These are phyloP conservation scores for Chrysotoxum bicinctum DNA, from an alignment of 2,888 invertebrate genomes.

Conservation along the genomic window DNA sequence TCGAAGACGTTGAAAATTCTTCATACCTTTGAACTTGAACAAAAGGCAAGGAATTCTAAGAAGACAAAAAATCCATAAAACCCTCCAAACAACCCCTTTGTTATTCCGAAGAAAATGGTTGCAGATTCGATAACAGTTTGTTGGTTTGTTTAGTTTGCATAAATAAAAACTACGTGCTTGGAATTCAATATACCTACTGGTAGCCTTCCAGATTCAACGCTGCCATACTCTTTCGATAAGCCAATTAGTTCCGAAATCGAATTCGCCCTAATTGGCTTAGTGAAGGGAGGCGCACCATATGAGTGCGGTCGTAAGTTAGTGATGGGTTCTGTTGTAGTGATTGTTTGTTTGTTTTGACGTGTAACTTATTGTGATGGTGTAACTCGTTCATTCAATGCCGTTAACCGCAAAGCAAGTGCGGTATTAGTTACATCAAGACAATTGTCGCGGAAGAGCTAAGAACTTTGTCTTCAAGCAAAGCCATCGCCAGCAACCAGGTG, in stretches of 20 bases:
- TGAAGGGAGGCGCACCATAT: neutral
- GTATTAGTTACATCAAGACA: conserved; percentile 32
- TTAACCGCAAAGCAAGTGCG: conserved; percentile 23
- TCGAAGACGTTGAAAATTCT: neutral
- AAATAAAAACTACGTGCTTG: conserved; percentile 37
- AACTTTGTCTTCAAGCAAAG: conserved; percentile 13
- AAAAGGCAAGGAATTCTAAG: conserved; percentile 22
- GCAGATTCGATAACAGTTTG: conserved; percentile 4
- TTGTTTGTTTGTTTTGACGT: conserved; percentile 25
- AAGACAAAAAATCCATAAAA: neutral
- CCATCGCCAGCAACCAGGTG: neutral
- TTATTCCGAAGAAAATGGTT: conserved; percentile 13
- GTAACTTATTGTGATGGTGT: neutral
- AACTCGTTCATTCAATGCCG: conserved; percentile 8
- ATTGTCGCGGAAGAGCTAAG: conserved; percentile 34
- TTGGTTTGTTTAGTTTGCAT: conserved; percentile 46
- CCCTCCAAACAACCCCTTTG: neutral
- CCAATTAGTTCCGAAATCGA: conserved; percentile 56
- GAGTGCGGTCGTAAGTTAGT: neutral
- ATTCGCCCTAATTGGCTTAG: conserved; percentile 62
- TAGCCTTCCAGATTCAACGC: conserved; percentile 51
- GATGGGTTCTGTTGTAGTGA: conserved; percentile 4
- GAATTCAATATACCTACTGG: conserved; percentile 56
- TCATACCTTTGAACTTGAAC: conserved; percentile 66
- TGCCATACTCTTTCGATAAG: conserved; percentile 39